Percentiles rank a stretch among this genome's conserved stretches.
Evolutionary conservation across 1,140 invertebrate genomes (phyloP).

Genomic region (Periplaneta americana): DNA sequence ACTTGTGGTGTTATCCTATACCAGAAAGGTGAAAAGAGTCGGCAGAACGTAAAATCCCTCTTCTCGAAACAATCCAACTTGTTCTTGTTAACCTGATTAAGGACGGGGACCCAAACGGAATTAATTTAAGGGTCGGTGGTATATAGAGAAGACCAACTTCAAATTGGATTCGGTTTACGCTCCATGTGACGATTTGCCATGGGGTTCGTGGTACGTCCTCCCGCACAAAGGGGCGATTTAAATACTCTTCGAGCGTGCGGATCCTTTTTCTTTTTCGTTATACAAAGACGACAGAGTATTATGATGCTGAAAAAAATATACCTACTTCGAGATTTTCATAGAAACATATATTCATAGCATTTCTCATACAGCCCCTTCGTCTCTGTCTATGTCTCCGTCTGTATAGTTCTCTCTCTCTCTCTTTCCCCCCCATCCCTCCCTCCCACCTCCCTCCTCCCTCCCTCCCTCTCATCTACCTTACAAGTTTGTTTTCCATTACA

Average conservation of each 20-base stretch:
- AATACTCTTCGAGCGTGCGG: background rate
- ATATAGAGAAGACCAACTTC: background rate
- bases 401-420: too few relatives aligned
- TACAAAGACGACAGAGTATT: too few relatives aligned
- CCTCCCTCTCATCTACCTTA: too few relatives aligned
- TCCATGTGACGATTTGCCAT: background rate
- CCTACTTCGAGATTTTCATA: too few relatives aligned
- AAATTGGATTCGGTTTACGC: background rate
- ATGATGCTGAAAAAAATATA: too few relatives aligned
- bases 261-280: too few relatives aligned
- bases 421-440: too few relatives aligned
- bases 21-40: background rate
- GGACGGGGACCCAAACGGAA: background rate
- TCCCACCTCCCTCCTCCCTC: too few relatives aligned
- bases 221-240: background rate
- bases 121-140: background rate
- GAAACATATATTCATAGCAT: too few relatives aligned
- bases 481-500: too few relatives aligned
- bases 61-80: background rate
- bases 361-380: too few relatives aligned
- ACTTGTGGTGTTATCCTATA: background rate
- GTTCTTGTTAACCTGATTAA: background rate
- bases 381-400: too few relatives aligned
- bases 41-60: background rate
- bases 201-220: background rate